Evolutionary conservation across 2,797 vertebrate genomes (phyloP), one percentile per base, ranked within the genome.

Genomic region (Rhinatrema bivittatum): DNA sequence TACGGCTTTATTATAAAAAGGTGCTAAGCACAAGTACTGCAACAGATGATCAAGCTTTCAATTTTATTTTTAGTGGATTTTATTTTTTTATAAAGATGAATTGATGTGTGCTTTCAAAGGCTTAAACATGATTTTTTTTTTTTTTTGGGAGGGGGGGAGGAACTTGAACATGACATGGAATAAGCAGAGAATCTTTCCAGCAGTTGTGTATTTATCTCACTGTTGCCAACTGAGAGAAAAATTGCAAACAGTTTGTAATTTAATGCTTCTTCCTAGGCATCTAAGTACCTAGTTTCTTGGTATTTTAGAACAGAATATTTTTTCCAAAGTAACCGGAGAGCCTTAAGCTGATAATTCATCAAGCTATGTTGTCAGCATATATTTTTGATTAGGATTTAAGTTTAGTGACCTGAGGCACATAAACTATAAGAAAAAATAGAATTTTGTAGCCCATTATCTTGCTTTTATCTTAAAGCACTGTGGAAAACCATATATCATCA

Each of bases 121-220:
- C 32, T 47, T 56, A 35, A 29, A 56, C 46, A 43, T 26, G 22
- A 8, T 36, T 35, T 36, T 50, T 31, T 37, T 25, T 39, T 60
- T 68, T 74, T 62, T 46, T 61, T 42, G 43, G 39, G 35, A 56
- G n/a, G n/a, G n/a, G n/a, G n/a, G n/a, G n/a, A 15, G 56, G 67
- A 71, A 50, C 13, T 3, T 46, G n/a, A 53, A 49, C 62, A 24
- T n/a, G 0, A 20, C 23, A 67, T 56, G 47, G 57, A 63, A 52
- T 58, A 70, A 74, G 64, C 41, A 52, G 9, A 26, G 46, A 61
- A 39, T 34, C 29, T 59, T 68, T 51, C 16, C 15, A 29, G 59
- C 60, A 61, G 35, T 50, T 32, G 11, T 56, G 1, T 24, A 9
- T 70, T 78, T 76, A 59, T 65, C 26, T 29, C 20, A 49, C 21